Percentiles rank a stretch among this genome's conserved stretches.
These are phyloP conservation scores for Ancistrus triradiatus DNA, from an alignment of 2,113 vertebrate genomes.

Conservation along the genomic window DNA sequence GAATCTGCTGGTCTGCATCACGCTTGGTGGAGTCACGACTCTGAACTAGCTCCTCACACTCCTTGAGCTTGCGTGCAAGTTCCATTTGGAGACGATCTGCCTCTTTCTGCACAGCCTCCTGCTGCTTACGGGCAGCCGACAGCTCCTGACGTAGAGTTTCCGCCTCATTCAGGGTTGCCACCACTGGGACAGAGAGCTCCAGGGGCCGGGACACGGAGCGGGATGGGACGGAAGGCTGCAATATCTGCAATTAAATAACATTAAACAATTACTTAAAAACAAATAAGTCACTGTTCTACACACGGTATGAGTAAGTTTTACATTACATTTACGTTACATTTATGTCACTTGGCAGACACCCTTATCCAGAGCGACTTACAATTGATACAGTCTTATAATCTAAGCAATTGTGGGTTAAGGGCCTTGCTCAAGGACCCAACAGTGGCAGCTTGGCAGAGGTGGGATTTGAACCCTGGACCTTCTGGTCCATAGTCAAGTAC, in stretches of 20 bases:
- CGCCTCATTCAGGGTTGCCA: slow-evolving; percentile 57
- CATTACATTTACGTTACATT: too few species aligned
- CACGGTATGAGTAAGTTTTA: too few species aligned
- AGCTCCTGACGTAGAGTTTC: slow-evolving; percentile 76
- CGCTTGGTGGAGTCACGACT: slow-evolving; percentile 76
- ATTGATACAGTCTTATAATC: too few species aligned
- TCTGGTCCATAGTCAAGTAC: too few species aligned
- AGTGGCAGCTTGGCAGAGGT: too few species aligned
- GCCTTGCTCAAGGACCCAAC: too few species aligned
- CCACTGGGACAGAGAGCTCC: slow-evolving; percentile 65
- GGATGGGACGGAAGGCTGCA: slow-evolving; percentile 59
- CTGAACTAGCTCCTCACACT: slow-evolving; percentile 74
- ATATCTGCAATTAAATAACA: slow-evolving; percentile 41
- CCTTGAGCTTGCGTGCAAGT: slow-evolving; percentile 73
- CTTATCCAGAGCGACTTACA: too few species aligned
- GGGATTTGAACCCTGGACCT: too few species aligned
- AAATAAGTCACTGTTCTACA: too few species aligned
- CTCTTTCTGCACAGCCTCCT: slow-evolving; percentile 76
- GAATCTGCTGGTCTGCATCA: slow-evolving; percentile 85
- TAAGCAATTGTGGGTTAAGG: too few species aligned
- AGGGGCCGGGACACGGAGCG: slow-evolving; percentile 75
- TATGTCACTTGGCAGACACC: too few species aligned
- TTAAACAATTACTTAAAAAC: neutral
- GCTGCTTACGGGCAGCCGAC: slow-evolving; percentile 67
- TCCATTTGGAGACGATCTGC: slow-evolving; percentile 71